Conservation (phyloP, 2,888 invertebrate species). For the Archips crataeganus region DNA sequence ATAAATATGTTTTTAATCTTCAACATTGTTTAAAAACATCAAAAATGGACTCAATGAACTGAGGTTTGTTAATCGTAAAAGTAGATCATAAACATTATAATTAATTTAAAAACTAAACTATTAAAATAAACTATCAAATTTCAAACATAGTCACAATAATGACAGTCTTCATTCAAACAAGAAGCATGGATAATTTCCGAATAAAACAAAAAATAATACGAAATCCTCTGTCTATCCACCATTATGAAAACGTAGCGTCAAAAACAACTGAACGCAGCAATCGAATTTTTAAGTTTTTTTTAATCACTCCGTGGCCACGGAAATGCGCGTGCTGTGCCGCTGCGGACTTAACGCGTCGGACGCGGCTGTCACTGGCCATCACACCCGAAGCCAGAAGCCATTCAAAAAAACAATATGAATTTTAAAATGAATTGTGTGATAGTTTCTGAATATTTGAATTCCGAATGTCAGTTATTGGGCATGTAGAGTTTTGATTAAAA, state of each 20-base stretch:
- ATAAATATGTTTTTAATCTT: too few species aligned
- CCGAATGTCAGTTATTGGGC: constrained; percentile 42
- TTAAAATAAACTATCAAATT: too few species aligned
- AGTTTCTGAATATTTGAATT: constrained; percentile 42
- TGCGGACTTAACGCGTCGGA: constrained; percentile 53
- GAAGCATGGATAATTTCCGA: too few species aligned
- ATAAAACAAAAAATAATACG: neutral
- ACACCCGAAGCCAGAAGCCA: constrained; percentile 47
- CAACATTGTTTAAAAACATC: too few species aligned
- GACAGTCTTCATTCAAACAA: too few species aligned
- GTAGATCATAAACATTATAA: too few species aligned
- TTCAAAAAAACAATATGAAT: constrained; percentile 52
- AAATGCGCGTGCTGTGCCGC: constrained; percentile 67
- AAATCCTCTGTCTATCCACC: neutral
- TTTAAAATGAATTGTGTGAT: constrained; percentile 52
- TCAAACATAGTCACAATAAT: too few species aligned
- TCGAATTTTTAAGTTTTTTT: constrained; percentile 28
- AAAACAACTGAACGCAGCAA: constrained; percentile 2
- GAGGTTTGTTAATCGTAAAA: too few species aligned
- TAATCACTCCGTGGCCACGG: constrained; percentile 48
- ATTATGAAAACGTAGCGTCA: neutral
- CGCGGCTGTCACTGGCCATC: constrained; percentile 63
- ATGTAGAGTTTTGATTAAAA: constrained; percentile 3
- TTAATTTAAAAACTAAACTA: too few species aligned
- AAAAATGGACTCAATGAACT: too few species aligned